Percentiles rank a stretch among this genome's conserved stretches.
Conservation (phyloP, 2,113 vertebrate species). For the Cervus canadensis region DNA sequence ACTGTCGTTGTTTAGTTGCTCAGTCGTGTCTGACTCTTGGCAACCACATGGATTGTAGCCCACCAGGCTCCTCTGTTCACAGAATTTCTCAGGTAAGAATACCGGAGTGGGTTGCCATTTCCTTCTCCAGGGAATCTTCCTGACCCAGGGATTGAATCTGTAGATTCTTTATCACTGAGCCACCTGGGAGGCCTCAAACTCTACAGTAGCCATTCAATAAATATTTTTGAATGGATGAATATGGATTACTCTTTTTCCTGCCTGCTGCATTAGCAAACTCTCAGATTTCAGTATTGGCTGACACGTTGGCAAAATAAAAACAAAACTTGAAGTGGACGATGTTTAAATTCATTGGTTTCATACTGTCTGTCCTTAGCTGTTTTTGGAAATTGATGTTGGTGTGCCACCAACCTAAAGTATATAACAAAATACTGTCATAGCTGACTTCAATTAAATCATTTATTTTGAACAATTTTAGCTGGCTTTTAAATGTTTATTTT, state of each 20-base stretch:
- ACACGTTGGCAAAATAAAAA: neutral
- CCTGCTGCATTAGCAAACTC: neutral
- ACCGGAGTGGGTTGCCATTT: neutral
- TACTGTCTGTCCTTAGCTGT: neutral
- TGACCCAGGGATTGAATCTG: neutral
- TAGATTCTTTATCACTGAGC: neutral
- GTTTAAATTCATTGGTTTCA: neutral
- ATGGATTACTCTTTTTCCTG: neutral
- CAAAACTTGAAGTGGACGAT: neutral
- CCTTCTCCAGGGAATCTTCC: neutral
- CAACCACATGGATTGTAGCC: neutral
- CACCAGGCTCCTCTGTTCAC: neutral
- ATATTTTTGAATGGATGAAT: neutral
- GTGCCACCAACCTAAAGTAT: neutral
- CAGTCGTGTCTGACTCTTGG: neutral
- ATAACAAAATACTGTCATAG: neutral
- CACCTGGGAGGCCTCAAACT: neutral
- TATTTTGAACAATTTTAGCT: neutral
- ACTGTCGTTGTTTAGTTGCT: neutral
- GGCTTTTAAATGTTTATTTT: neutral
- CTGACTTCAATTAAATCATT: neutral
- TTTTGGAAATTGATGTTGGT: neutral
- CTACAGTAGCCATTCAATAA: neutral
- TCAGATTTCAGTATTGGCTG: neutral
- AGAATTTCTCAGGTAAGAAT: neutral